A percentile compares a stretch with the other conserved stretches of the same genome.
These are phyloP conservation scores for Rhabdornis inornatus DNA, from an alignment of 2,113 vertebrate genomes.

Conservation along the genomic window DNA sequence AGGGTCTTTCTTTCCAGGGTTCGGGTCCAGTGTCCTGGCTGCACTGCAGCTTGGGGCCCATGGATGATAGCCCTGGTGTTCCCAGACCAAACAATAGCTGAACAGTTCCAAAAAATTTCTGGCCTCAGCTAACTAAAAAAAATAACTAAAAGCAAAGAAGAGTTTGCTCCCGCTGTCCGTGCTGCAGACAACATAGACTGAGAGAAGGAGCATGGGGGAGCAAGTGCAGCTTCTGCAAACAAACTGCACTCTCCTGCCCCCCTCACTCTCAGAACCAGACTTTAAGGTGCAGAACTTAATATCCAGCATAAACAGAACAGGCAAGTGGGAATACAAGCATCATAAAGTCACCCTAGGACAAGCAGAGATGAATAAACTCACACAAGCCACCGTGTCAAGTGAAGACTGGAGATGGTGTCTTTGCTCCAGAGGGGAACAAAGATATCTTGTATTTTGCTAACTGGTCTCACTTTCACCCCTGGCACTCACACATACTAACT, in stretches of 20 bases:
- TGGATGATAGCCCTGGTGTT: background rate
- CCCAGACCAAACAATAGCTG: background rate
- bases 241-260: accelerated
- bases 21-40: accelerated
- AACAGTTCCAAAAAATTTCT: background rate
- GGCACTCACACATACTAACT: background rate
- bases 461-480: background rate
- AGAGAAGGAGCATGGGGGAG: background rate
- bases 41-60: background rate
- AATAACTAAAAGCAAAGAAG: background rate
- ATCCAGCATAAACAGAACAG: background rate
- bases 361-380: background rate
- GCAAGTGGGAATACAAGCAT: background rate
- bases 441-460: background rate
- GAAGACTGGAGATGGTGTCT: background rate
- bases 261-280: background rate
- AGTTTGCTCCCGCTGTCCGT: background rate
- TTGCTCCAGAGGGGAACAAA: background rate
- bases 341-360: background rate
- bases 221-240: background rate
- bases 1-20: accelerated
- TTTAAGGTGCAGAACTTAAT: background rate
- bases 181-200: background rate
- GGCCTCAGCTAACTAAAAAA: background rate
- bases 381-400: background rate